Evolutionary conservation across 2,888 invertebrate species (phyloP).

Genomic region (Calameuta idolon): DNA sequence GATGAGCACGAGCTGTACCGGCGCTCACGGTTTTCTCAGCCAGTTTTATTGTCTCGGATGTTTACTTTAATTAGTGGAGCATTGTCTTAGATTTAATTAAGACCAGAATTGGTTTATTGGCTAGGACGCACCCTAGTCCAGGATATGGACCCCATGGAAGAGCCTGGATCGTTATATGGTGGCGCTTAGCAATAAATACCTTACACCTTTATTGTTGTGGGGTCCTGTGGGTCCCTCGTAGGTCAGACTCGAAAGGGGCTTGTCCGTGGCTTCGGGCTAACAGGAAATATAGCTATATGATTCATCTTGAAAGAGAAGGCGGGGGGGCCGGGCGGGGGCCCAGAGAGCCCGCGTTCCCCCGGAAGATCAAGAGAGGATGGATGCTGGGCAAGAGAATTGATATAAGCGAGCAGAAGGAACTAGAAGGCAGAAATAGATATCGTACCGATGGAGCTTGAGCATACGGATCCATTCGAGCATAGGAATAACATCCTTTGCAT

Average conservation of each 20-base stretch:
- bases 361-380: no score
- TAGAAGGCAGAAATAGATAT: no score
- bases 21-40: slow-evolving; percentile 14
- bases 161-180: slow-evolving; percentile 43
- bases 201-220: slow-evolving; percentile 43
- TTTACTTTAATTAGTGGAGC: slow-evolving; percentile 59
- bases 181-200: slow-evolving; percentile 53
- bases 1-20: neutral
- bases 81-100: slow-evolving; percentile 63
- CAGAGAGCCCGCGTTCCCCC: no score
- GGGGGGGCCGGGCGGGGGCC: no score
- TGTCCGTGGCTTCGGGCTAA: no score
- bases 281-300: no score
- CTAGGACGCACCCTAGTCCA: slow-evolving; percentile 19
- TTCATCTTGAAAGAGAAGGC: no score
- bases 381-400: no score
- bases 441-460: no score
- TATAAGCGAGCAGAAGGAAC: no score
- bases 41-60: slow-evolving; percentile 52
- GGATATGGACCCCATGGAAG: slow-evolving; percentile 11
- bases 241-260: no score
- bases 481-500: slow-evolving; percentile 55
- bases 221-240: neutral
- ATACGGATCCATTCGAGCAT: no score
- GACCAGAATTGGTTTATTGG: slow-evolving; percentile 61